Evolutionary conservation across 35 echinoderm and acorn worm genomes (phyloP).

Genomic region (Amphiura filiformis): DNA sequence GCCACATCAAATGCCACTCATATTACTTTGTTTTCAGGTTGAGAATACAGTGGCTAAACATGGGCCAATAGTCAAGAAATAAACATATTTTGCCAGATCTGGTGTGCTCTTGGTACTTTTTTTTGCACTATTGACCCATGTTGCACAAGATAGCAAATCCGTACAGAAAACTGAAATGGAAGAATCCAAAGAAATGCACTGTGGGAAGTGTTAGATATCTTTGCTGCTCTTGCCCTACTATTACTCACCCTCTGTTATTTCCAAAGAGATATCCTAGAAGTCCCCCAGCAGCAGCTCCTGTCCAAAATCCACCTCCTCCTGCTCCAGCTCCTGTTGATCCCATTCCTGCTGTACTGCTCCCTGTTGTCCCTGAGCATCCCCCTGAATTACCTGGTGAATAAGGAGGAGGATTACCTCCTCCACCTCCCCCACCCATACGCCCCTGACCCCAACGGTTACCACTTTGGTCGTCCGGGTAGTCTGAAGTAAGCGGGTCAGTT

Average conservation of each 20-base stretch:
- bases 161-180: too few relatives aligned
- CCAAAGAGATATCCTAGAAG: slow-evolving; percentile 93
- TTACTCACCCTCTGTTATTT: slow-evolving; percentile 71
- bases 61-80: not conserved
- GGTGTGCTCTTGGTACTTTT: not conserved
- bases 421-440: slow-evolving; percentile 50
- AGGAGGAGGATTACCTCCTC: slow-evolving; percentile 66
- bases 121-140: not conserved
- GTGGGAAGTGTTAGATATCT: not conserved
- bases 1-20: too few relatives aligned
- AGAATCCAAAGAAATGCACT: not conserved
- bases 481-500: slow-evolving; percentile 3
- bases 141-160: not conserved
- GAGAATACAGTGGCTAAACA: not conserved
- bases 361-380: slow-evolving; percentile 40
- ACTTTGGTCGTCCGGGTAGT: slow-evolving; percentile 60
- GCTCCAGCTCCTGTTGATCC: slow-evolving; percentile 27
- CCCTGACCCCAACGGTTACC: slow-evolving; percentile 44
- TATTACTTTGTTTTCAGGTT: too few relatives aligned
- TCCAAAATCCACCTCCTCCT: slow-evolving; percentile 92
- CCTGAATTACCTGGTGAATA: slow-evolving; percentile 64
- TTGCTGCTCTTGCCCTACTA: not conserved
- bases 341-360: slow-evolving; percentile 21
- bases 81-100: not conserved
- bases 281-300: slow-evolving; percentile 92